A percentile compares a stretch with the other conserved stretches of the same genome.
Conservation (phyloP, 1,140 invertebrate species). For the Oreohelix idahoensis region DNA sequence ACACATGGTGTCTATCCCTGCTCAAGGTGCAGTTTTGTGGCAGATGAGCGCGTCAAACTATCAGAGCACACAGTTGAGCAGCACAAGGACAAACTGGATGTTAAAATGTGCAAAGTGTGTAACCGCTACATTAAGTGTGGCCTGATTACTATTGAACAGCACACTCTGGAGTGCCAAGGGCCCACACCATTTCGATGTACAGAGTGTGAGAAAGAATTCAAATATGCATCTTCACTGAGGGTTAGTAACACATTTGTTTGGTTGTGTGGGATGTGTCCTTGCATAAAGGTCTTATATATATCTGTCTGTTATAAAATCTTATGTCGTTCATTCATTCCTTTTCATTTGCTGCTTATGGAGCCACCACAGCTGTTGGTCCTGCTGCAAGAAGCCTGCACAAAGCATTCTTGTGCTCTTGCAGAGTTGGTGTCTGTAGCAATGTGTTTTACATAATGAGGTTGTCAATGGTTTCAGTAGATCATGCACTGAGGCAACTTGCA, state of each 20-base stretch:
- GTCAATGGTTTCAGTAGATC: too few species aligned
- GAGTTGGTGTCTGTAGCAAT: too few species aligned
- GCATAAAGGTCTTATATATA: too few species aligned
- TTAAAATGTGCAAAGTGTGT: constrained; percentile 66
- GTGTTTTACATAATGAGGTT: too few species aligned
- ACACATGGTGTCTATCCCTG: constrained; percentile 62
- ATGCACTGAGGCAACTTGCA: too few species aligned
- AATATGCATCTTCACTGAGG: constrained; percentile 64
- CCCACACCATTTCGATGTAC: constrained; percentile 60
- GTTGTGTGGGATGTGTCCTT: too few species aligned
- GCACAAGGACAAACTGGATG: constrained; percentile 57
- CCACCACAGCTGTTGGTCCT: too few species aligned
- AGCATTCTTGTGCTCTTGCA: too few species aligned
- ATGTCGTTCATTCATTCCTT: too few species aligned
- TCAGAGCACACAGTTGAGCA: constrained; percentile 54
- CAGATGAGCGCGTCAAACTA: constrained; percentile 51
- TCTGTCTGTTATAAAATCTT: too few species aligned
- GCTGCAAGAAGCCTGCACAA: too few species aligned
- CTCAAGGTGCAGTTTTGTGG: constrained; percentile 59
- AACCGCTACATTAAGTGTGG: constrained; percentile 61
- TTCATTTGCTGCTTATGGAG: too few species aligned
- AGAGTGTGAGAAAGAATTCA: constrained; percentile 67
- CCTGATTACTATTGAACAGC: constrained; percentile 59
- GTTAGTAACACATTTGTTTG: constrained; percentile 17
- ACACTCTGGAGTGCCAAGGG: constrained; percentile 60